Evolutionary conservation across 2,113 vertebrate species (phyloP), one percentile per base, ranked within the genome.

Genomic region (Pavo muticus): DNA sequence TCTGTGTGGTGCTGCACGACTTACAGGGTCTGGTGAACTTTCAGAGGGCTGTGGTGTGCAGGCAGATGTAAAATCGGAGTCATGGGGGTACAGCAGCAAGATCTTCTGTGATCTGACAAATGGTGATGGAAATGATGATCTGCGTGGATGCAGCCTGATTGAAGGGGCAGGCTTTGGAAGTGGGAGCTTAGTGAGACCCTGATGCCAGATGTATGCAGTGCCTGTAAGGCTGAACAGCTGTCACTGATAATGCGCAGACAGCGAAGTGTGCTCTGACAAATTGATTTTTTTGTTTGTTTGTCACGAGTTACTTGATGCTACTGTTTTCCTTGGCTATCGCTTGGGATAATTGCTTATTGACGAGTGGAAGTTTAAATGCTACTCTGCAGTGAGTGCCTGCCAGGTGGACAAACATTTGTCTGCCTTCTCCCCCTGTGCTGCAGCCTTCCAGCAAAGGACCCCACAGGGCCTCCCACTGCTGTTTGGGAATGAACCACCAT

Each of bases 1-100:
- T 76, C n/a, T 87, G 37, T 29, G 5, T 1, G 0, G 3, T 13
- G 2, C 23, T 47, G 39, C 18, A 3, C 23, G 69, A 71, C 7
- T 6, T 1, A 2, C 19, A 37, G 60, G 59, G 13, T 15, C 0
- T 0, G 29, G 16, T 48, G 2, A 3, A 0, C 7, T 68, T 59
- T 29, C 15, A 27, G 45, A 90, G 45, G 57, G 50, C 72, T 12
- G 2, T 52, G 37, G 25, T 61, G 48, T 68, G 32, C 69, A 61
- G 40, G 10, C 13, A 37, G 27, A 24, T 2, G 9, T 45, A n/a
- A 47, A 44, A 57, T 42, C 35, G 30, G 7, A 21, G 45, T 65
- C 2, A 1, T 42, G 50, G 32, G 40, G 16, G 12, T 52, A 11
- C 15, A 8, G 72, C 76, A 45, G n/a, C 40, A 39, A 74, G 52